Evolutionary conservation across 2,797 vertebrate genomes (phyloP).

Genomic region (Diplodus puntazzo): DNA sequence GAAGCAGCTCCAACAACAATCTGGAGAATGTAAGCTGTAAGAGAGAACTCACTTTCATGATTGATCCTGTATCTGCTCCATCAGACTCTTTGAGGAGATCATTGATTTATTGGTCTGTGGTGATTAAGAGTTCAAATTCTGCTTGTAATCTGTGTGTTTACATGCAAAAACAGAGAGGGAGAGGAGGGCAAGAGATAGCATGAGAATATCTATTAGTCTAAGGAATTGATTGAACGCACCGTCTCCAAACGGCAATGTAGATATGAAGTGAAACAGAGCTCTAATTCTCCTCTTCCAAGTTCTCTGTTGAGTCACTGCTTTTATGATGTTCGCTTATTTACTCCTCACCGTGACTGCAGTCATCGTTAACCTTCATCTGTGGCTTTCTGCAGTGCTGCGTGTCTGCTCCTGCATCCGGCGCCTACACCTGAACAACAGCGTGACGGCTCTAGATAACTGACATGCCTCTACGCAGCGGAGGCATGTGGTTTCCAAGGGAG

Average conservation of each 20-base stretch:
- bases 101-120: background rate
- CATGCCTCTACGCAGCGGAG: background rate
- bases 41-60: background rate
- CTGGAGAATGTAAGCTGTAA: background rate
- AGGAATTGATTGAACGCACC: background rate
- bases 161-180: background rate
- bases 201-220: background rate
- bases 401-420: background rate
- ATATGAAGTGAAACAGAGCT: background rate
- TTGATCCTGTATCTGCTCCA: background rate
- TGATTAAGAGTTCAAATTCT: background rate
- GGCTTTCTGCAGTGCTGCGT: conserved; percentile 11
- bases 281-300: background rate
- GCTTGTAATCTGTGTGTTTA: background rate
- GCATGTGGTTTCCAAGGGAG: background rate
- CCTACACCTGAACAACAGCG: background rate
- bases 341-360: background rate
- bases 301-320: background rate
- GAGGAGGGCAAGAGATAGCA: too few relatives aligned
- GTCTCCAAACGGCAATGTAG: background rate
- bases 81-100: background rate
- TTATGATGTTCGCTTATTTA: background rate
- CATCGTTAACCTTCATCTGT: background rate
- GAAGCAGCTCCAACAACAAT: background rate
- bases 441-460: background rate